A percentile compares a stretch with the other conserved stretches of the same genome.
These are phyloP conservation scores for Mesopsocus fuscifrons DNA, from an alignment of 2,888 invertebrate genomes.

Conservation along the genomic window DNA sequence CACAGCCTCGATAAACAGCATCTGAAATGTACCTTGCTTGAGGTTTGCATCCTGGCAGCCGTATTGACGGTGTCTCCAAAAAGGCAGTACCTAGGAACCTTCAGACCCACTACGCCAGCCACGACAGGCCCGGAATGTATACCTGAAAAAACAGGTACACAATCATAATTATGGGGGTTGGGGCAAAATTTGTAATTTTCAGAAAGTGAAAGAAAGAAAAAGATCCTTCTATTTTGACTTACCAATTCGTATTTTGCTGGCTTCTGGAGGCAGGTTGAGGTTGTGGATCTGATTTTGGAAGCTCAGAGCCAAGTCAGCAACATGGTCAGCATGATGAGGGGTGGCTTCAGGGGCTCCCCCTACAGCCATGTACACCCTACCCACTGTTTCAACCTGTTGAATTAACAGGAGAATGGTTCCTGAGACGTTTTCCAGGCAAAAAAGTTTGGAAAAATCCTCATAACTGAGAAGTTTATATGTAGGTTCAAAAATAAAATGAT, in stretches of 20 bases:
- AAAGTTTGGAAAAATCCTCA: too few species aligned
- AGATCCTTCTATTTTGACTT: conserved; percentile 13
- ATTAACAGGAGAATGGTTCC: not conserved
- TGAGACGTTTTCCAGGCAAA: too few species aligned
- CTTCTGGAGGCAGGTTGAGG: conserved; percentile 37
- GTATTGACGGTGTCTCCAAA: conserved; percentile 86
- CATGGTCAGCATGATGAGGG: conserved; percentile 51
- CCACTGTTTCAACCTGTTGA: conserved; percentile 73
- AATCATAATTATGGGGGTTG: too few species aligned
- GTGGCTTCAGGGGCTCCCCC: conserved; percentile 70
- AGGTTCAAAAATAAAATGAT: too few species aligned
- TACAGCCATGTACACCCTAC: conserved; percentile 82
- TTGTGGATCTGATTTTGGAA: conserved; percentile 48
- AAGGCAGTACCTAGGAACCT: conserved; percentile 71
- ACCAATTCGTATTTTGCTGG: conserved; percentile 43
- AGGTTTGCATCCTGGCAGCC: conserved; percentile 73
- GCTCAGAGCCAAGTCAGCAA: conserved; percentile 59
- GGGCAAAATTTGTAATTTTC: not conserved
- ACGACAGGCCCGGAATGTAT: conserved; percentile 78
- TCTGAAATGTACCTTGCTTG: too few species aligned
- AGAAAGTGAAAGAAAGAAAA: conserved; percentile 2
- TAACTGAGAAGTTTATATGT: too few species aligned
- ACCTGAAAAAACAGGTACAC: conserved; percentile 26
- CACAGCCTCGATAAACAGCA: too few species aligned
- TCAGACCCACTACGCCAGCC: conserved; percentile 69